Base-by-base conservation (phyloP, 2,888 invertebrate genomes). In the Doris montereyensis region DNA sequence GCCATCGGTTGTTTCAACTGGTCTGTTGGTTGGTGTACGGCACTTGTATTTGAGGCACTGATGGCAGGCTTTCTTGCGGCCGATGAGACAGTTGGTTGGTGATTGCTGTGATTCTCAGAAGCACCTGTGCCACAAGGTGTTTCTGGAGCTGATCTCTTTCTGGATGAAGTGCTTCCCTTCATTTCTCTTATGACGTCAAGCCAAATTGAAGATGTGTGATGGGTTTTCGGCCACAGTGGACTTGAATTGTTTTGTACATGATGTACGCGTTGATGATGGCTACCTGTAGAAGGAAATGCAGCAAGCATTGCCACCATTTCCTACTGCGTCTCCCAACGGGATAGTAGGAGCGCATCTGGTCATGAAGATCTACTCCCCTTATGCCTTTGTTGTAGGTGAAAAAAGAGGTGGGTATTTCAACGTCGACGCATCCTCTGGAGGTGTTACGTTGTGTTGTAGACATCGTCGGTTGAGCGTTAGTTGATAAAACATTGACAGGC, bases 281-380 rank as follows among this genome's bases (percentile, higher is more conserved):
- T 21, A 62, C 28, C 65, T 77, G 68, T 13, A 80, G 41, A 35
- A 73, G 24, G n/a, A 62, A 77, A 72, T 74, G 73, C 17, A 77
- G n/a, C 65, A 80, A 10, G 21, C 76, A 77, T 8, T 73, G 21
- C 80, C 77, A 80, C 67, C 77, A 77, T 65, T 65, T 67, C 5
- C 30, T 60, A 41, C 80, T 65, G 1, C 68, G n/a, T 32, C 77
- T 32, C 3, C 72, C 72, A 17, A 80, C 73, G 58, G 35, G 17
- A 67, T 77, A 77, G 68, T 77, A 80, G 30, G 67, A 32, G 21
- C 80, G 28, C 24, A 62, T 35, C 21, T 77, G 77, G 41, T 77
- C 80, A 32, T 52, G 73, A n/a, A 62, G 52, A 65, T 80, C 72
- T 1, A 80, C 80, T 5, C 77, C 80, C 0, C 80, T 77, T 70